Conservation (phyloP, 2,888 invertebrate species). For the Cryptocephalus moraei region DNA sequence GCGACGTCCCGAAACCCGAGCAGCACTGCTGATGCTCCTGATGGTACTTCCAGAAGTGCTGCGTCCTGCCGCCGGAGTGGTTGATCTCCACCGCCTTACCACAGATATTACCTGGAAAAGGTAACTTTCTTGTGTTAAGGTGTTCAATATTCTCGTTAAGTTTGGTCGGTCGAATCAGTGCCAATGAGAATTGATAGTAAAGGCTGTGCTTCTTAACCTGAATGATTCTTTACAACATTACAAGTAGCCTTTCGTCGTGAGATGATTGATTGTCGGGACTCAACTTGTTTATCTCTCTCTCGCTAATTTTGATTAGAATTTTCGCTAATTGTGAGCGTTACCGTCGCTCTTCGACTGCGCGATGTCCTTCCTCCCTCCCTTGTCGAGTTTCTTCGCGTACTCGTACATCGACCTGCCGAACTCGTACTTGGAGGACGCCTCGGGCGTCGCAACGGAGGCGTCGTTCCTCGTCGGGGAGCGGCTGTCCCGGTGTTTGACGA, state of each 20-base stretch:
- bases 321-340: conserved; percentile 6
- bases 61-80: conserved; percentile 25
- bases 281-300: too few relatives aligned
- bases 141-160: too few relatives aligned
- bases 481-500: conserved; percentile 2
- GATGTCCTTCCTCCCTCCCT: conserved; percentile 13
- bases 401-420: conserved; percentile 28
- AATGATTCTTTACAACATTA: too few relatives aligned
- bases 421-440: conserved; percentile 16
- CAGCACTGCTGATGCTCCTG: conserved; percentile 41
- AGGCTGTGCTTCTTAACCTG: too few relatives aligned
- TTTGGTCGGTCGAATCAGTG: too few relatives aligned
- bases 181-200: too few relatives aligned
- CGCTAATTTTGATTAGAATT: too few relatives aligned
- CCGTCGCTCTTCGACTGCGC: conserved; percentile 31
- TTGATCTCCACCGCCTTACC: conserved; percentile 15
- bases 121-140: too few relatives aligned
- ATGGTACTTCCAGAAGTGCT: conserved; percentile 19
- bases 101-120: conserved; percentile 7
- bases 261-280: too few relatives aligned
- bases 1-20: conserved; percentile 37
- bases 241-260: too few relatives aligned
- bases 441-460: not conserved
- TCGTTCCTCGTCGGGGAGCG: not conserved
- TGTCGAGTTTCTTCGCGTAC: conserved; percentile 24